Percentiles rank a stretch among this genome's conserved stretches.
phyloP scores from a whole-genome alignment of 2,113 vertebrate genomes.

The Caranx ignobilis region DNA sequence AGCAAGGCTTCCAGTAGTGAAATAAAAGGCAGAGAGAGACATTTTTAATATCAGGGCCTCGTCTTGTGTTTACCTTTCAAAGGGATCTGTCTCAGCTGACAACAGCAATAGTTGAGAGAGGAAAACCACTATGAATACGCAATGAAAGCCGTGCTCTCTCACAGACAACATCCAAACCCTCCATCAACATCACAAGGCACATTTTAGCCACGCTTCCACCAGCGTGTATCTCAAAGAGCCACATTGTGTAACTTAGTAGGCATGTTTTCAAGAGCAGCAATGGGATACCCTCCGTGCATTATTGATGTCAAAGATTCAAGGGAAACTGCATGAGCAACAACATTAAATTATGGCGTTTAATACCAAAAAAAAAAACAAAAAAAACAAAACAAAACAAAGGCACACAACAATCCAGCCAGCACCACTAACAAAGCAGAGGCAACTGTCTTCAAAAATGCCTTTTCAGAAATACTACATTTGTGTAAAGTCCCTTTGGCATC shows the following conservation, averaged over 20 bases:
- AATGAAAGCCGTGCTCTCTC: not conserved
- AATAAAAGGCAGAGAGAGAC: constrained; percentile 34
- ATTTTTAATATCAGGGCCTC: constrained; percentile 3
- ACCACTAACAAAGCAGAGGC: not conserved
- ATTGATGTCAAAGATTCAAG: constrained; percentile 48
- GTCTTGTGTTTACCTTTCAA: constrained; percentile 38
- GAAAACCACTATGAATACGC: not conserved
- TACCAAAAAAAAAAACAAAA: not conserved
- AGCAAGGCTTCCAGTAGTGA: constrained; percentile 41
- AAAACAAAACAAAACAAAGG: no score
- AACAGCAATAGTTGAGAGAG: not conserved
- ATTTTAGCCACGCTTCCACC: not conserved
- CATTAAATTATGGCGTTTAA: constrained; percentile 3
- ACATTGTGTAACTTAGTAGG: no score
- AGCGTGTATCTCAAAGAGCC: not conserved
- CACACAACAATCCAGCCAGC: not conserved
- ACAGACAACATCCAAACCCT: not conserved
- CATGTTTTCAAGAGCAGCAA: constrained; percentile 31
- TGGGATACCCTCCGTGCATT: constrained; percentile 51
- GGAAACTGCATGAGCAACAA: constrained; percentile 23
- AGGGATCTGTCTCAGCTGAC: not conserved
- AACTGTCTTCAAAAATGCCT: not conserved
- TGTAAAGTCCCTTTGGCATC: constrained; percentile 6
- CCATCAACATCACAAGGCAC: constrained; percentile 5
- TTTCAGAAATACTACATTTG: constrained; percentile 1